phyloP scores from a whole-genome alignment of 2,113 vertebrate genomes.

The Prionailurus viverrinus region DNA sequence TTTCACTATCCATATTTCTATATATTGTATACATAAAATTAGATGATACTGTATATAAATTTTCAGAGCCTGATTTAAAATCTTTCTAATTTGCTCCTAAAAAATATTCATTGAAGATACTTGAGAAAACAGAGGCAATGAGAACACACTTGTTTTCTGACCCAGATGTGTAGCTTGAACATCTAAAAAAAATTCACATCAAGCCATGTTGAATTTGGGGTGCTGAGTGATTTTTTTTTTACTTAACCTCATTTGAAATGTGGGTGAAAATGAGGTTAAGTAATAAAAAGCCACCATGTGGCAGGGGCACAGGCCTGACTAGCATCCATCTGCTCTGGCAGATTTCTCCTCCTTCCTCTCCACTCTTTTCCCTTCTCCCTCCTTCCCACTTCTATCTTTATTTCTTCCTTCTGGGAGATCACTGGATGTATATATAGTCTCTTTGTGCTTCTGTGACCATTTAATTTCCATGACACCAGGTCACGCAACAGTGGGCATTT shows the following conservation, averaged over 20 bases:
- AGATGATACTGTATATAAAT: not conserved
- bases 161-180: not conserved
- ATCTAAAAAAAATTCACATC: not conserved
- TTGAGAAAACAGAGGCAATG: conserved; percentile 41
- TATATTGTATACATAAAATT: conserved; percentile 44
- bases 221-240: not conserved
- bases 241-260: not conserved
- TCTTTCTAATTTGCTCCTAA: conserved; percentile 19
- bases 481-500: not conserved
- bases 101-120: not conserved
- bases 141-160: conserved; percentile 31
- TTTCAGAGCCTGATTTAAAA: conserved; percentile 47
- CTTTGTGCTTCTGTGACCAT: not conserved
- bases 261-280: not conserved
- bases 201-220: not conserved
- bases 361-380: not conserved
- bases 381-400: not conserved
- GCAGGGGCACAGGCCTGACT: not conserved
- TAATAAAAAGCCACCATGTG: not conserved
- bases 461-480: not conserved
- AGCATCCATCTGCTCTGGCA: not conserved
- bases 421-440: not conserved
- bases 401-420: not conserved
- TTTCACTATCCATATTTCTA: not conserved
- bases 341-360: not conserved